Evolutionary conservation across 2,113 vertebrate genomes (phyloP), one percentile per base, ranked within the genome.

Genomic region (Murina feae): DNA sequence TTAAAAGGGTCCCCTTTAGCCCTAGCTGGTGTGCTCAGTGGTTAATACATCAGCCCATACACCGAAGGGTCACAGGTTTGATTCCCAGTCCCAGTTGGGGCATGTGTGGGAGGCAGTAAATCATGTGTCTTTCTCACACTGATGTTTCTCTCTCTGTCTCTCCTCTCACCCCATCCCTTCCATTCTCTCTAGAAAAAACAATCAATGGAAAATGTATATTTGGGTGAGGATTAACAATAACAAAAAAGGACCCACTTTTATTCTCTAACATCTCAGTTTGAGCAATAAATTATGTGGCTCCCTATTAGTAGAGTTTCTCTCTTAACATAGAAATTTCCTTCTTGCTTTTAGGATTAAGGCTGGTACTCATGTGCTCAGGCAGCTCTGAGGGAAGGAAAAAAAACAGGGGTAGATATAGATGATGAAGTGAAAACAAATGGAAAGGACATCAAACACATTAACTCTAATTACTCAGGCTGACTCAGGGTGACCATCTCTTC

Each of bases 401-500:
- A 91, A 44, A n/a, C 10, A 1, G 20, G 66, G 63, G 30, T 44
- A 12, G 25, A 44, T 18, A 37, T 9, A 60, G 10, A 91, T 51
- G 66, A 28, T 2, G 44, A 86, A 89, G 69, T 20, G 30, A 71
- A 89, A 82, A 18, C 13, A 86, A 44, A 69, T 11, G 53, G 90
- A 42, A 91, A 23, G 86, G 60, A 80, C 93, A 92, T 21, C 65
- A 37, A 42, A 68, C 23, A 42, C 53, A 39, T 75, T 37, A 86
- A 51, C 55, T 37, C 4, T 28, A 37, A 72, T 88, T 90, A 44
- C 75, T 84, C 21, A 65, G 65, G 35, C 68, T 95, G 96, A 95
- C 86, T 97, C 91, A 94, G 53, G 66, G 63, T 86, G 65, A 91
- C 89, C 28, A 0, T 44, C 78, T 86, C 53, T 86, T 80, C 75